phyloP scores from a whole-genome alignment of 2,113 vertebrate species.

The Nothoprocta pentlandii region DNA sequence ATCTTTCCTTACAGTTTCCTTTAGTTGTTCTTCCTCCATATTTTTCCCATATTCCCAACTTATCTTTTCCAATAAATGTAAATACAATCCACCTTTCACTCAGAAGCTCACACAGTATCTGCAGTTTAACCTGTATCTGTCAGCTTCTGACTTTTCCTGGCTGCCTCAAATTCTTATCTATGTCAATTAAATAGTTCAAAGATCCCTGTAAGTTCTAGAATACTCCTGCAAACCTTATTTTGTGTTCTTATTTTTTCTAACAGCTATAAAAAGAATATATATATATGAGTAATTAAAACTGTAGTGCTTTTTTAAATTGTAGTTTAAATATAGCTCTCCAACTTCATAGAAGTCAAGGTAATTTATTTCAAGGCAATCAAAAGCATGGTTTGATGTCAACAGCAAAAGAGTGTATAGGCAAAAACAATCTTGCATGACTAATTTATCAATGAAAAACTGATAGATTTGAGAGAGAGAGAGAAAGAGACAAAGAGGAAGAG shows the following conservation, averaged over 20 bases:
- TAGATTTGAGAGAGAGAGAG: too few relatives aligned
- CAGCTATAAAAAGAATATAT: not conserved
- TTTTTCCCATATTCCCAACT: not conserved
- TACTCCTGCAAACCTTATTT: not conserved
- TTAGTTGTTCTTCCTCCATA: not conserved
- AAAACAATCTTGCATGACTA: not conserved
- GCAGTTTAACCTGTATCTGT: not conserved
- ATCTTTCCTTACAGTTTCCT: not conserved
- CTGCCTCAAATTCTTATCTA: not conserved
- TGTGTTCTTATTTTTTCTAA: not conserved
- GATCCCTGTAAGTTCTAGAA: not conserved
- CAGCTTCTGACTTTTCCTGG: fast-evolving
- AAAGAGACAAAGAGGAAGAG: too few relatives aligned
- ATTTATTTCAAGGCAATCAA: not conserved
- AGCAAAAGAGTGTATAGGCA: not conserved
- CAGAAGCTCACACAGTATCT: fast-evolving
- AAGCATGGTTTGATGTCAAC: not conserved
- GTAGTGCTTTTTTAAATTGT: not conserved
- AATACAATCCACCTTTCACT: not conserved
- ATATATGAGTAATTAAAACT: not conserved
- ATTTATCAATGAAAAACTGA: not conserved
- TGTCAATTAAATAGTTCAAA: not conserved
- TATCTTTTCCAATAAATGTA: not conserved
- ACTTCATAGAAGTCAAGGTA: not conserved
- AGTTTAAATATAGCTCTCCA: not conserved